Conservation (phyloP, 2,797 vertebrate species). For the Fratercula arctica region DNA sequence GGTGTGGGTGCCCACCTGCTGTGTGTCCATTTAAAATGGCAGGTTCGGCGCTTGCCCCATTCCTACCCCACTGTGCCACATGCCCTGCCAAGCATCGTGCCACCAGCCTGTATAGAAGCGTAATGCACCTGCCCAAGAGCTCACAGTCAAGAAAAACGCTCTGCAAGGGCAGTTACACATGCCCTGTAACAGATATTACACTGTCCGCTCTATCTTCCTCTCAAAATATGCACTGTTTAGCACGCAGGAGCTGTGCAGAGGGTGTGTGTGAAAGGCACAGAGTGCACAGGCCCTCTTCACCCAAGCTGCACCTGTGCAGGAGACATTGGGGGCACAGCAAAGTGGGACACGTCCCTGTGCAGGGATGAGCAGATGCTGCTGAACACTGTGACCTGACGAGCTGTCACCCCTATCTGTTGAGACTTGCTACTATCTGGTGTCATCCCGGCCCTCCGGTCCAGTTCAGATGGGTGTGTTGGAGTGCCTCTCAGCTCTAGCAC, state of each 20-base stretch:
- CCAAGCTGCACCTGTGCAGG: accelerated
- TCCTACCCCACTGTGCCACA: background rate
- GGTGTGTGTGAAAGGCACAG: too few relatives aligned
- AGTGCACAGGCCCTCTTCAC: accelerated
- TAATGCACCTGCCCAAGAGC: accelerated
- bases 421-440: too few relatives aligned
- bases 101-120: accelerated
- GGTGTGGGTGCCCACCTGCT: background rate
- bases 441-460: background rate
- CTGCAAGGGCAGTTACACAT: accelerated
- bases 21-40: background rate
- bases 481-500: too few relatives aligned
- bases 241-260: background rate
- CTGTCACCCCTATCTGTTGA: background rate
- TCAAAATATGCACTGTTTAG: background rate
- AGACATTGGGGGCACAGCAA: too few relatives aligned
- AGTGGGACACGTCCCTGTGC: accelerated
- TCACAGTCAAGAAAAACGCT: accelerated
- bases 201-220: background rate
- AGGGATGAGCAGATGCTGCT: background rate
- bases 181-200: background rate
- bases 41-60: accelerated
- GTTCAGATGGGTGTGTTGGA: accelerated
- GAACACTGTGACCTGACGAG: accelerated
- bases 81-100: background rate